phyloP scores from a whole-genome alignment of 2,797 vertebrate species.

The Myripristis jacobus region DNA sequence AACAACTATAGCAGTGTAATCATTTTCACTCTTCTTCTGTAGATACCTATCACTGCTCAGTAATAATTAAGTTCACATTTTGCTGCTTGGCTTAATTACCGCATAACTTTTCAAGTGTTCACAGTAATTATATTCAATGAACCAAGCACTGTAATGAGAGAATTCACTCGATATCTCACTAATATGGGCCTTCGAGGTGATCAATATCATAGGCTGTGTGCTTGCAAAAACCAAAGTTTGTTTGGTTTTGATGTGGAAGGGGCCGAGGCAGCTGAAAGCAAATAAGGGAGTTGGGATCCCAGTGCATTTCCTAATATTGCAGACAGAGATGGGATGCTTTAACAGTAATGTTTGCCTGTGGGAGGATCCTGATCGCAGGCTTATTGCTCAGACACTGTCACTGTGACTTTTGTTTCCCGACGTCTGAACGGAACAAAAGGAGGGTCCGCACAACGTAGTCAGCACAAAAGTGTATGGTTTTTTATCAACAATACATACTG shows the following conservation, averaged over 20 bases:
- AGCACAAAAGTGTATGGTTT: conserved; percentile 33
- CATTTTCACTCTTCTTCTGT: conserved; percentile 47
- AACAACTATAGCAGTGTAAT: conserved; percentile 61
- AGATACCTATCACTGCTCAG: conserved; percentile 32
- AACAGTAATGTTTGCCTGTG: conserved; percentile 38
- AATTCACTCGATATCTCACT: conserved; percentile 48
- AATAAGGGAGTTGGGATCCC: conserved; percentile 39
- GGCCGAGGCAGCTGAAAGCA: conserved; percentile 38
- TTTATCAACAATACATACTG: conserved; percentile 36
- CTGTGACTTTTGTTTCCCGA: conserved; percentile 10
- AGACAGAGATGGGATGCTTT: conserved; percentile 28
- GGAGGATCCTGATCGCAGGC: conserved; percentile 33
- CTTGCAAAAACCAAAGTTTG: conserved; percentile 37
- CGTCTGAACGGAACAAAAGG: conserved; percentile 5
- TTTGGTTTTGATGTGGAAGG: conserved; percentile 35
- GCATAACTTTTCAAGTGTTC: conserved; percentile 58
- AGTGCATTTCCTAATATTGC: no score
- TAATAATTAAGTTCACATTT: conserved; percentile 58
- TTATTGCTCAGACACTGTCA: conserved; percentile 45
- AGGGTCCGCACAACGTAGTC: conserved; percentile 13
- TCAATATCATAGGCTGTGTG: conserved; percentile 40
- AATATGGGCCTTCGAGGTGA: conserved; percentile 60
- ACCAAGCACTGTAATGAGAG: conserved; percentile 48
- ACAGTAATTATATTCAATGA: conserved; percentile 49
- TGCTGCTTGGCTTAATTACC: conserved; percentile 54